Base-by-base conservation (phyloP, 2,113 vertebrate genomes). In the Zosterops japonicus region DNA sequence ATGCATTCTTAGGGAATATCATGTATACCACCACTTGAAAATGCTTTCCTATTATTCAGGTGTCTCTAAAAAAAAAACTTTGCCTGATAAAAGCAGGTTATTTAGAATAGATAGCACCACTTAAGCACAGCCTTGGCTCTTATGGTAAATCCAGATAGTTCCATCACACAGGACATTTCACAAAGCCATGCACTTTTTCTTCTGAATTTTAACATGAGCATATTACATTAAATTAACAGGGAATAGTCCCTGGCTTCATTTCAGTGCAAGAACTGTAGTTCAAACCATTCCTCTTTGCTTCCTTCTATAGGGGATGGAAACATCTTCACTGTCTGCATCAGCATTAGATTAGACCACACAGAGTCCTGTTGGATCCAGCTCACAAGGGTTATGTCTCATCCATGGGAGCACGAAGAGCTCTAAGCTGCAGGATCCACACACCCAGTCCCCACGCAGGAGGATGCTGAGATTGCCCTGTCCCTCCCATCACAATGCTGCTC, bases 391-490 rank as follows among this genome's bases (percentile, higher is more conserved):
- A 3, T 18, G 23, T 21, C 71, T 53, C 46, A 29, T 13, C 20
- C 4, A 0, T 2, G 27, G 49, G 13, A 91, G 20, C 29, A 52
- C 23, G 33, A 83, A 63, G 13, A 41, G 14, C 22, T 31, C 68
- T 19, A n/a, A 77, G 22, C 46, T 68, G 60, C 39, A 42, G 31
- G 35, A 89, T 20, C 42, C 60, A 42, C 41, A 31, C 0, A 4
- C 4, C 25, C 50, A 11, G 29, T 12, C 17, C 23, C 17, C 1
- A 0, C 15, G 10, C 0, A 0, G 49, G 15, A 47, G n/a, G 36
- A 18, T 23, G 39, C 35, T 59, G 69, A 9, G 28, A n/a, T 50
- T 81, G 23, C 47, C n/a, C 39, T 31, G 56, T 8, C 56, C 24
- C 36, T 61, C 47, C 35, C 68, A 78, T 5, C 39, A 41, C 2